Evolutionary conservation across 2,113 vertebrate species (phyloP).

Genomic region (Nothobranchius furzeri): DNA sequence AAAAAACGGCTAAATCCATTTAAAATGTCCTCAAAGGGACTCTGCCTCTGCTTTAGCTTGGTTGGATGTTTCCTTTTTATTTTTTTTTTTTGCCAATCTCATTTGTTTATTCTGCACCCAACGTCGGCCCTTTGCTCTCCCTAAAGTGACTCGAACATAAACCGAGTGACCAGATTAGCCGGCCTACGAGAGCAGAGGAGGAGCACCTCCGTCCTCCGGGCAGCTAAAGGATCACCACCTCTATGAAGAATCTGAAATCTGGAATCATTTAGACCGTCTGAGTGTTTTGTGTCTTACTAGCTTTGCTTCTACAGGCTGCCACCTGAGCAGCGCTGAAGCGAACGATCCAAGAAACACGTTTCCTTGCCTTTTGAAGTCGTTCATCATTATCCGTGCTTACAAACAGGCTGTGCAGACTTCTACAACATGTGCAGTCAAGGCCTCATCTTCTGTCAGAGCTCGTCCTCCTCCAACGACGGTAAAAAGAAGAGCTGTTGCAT

Average conservation of each 20-base stretch:
- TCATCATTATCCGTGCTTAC: conserved; percentile 1
- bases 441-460: conserved; percentile 3
- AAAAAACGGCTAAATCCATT: no score
- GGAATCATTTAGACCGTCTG: no score
- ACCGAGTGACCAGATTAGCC: background rate
- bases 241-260: no score
- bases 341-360: background rate
- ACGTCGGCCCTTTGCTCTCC: background rate
- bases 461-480: conserved; percentile 10
- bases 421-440: background rate
- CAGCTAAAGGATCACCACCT: no score
- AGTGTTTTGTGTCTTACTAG: background rate
- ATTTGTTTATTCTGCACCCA: no score
- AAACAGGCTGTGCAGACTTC: background rate
- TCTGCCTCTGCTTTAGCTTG: no score
- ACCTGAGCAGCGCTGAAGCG: background rate
- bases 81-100: no score
- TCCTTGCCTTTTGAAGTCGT: conserved; percentile 2
- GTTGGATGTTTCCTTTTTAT: no score
- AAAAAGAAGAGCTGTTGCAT: background rate
- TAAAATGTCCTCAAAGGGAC: no score
- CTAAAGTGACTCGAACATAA: background rate
- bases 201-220: no score
- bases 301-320: background rate
- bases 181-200: no score